phyloP scores from a whole-genome alignment of 2,888 invertebrate species.

The Drosophila mulleri region DNA sequence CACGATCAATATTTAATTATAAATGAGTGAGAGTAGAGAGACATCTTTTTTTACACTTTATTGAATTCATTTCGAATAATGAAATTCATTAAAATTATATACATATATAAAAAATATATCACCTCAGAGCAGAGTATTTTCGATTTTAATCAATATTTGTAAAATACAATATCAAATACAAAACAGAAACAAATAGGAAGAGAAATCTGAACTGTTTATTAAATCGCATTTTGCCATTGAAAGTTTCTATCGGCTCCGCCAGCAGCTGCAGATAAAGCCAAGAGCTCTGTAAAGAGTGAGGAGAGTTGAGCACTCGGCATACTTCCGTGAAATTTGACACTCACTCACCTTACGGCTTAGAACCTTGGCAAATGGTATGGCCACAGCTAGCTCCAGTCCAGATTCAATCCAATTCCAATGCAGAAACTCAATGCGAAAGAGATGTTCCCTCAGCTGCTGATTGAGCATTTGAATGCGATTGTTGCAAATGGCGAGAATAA shows the following conservation, averaged over 20 bases:
- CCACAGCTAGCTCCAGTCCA: neutral
- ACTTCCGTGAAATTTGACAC: neutral
- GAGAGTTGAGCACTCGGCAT: neutral
- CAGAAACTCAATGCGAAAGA: slow-evolving; percentile 5
- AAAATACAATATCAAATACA: neutral
- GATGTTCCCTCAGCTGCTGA: neutral
- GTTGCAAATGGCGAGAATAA: slow-evolving; percentile 2
- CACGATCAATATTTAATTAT: no score
- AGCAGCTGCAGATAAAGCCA: neutral
- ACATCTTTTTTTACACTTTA: no score
- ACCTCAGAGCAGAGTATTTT: no score
- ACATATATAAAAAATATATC: no score
- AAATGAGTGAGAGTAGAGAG: no score
- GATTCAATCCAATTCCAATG: slow-evolving; percentile 1
- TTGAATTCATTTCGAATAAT: no score
- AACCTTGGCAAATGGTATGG: neutral
- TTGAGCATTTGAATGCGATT: slow-evolving; percentile 3
- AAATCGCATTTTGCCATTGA: neutral
- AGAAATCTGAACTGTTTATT: neutral
- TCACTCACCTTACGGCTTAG: slow-evolving; percentile 3
- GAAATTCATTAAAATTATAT: no score
- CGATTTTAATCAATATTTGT: neutral
- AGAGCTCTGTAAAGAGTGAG: neutral
- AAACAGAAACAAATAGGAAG: neutral
- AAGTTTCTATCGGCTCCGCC: neutral